Evolutionary conservation across 2,888 invertebrate species (phyloP), one percentile per base, ranked within the genome.

Genomic region (Phorcus lineatus): DNA sequence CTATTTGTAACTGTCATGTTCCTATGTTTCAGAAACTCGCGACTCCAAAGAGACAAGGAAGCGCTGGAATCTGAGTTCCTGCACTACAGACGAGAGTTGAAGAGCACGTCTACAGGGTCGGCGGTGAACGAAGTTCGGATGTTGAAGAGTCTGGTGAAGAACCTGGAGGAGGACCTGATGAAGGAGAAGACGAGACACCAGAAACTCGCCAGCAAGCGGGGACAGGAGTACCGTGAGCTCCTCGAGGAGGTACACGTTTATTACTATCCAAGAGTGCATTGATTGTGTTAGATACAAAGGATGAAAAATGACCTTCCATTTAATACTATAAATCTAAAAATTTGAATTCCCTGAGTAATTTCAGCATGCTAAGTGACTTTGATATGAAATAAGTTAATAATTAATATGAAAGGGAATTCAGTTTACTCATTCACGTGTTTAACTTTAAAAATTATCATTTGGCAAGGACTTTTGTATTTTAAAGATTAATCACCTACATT

Each of bases 151-250:
- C 87, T 92, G 79, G 87, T 92, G 4, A 87, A 90, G 67, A 90
- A 90, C 66, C 82, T 93, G 24, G 92, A 93, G 81, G 91, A 91
- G 79, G 91, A 93, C 70, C 79, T 92, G 70, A 85, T 92, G 88
- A 90, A 91, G 80, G 92, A 92, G 84, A 91, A 91, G 85, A 90
- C 88, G 3, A 87, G 88, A 70, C 88, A 92, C 77, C 92, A 92
- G 80, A 83, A 90, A 62, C 82, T 86, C 7, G 81, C 89, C 28
- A 89, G 85, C 75, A 92, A 91, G 82, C 85, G 90, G 36, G 88
- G 89, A 47, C 90, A 91, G 77, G 91, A 92, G 81, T 90, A 91
- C 77, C 85, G 91, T 53, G 89, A 91, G 47, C 81, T 92, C 2
- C 80, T 90, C 11, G 90, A 90, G 54, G 91, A 92, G 90, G 92